Evolutionary conservation across 1,140 invertebrate species (phyloP).

Genomic region (Drosophila micromelanica): DNA sequence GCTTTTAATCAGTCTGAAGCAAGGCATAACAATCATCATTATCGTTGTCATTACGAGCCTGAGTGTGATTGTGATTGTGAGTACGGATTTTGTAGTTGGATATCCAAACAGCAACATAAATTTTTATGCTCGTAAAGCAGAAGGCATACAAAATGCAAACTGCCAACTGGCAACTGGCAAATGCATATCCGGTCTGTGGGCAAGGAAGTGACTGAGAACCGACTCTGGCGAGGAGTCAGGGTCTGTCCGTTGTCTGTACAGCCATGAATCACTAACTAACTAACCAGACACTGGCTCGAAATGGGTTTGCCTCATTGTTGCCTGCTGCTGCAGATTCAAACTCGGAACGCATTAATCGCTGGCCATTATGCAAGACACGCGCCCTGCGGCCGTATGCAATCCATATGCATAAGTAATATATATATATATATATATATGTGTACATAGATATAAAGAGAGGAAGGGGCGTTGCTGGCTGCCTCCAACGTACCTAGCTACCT

Average conservation of each 20-base stretch:
- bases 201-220: slow-evolving; percentile 39
- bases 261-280: slow-evolving; percentile 52
- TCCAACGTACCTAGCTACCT: background rate
- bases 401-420: slow-evolving; percentile 41
- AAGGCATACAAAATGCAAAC: slow-evolving; percentile 29
- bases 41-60: slow-evolving; percentile 29
- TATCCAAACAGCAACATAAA: slow-evolving; percentile 63
- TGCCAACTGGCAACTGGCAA: slow-evolving; percentile 51
- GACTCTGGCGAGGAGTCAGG: slow-evolving; percentile 14
- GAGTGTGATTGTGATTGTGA: slow-evolving; percentile 1
- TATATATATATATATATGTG: background rate
- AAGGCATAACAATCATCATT: slow-evolving; percentile 60
- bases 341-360: slow-evolving; percentile 61
- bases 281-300: slow-evolving; percentile 26
- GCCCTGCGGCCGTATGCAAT: slow-evolving; percentile 68
- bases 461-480: background rate
- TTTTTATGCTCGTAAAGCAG: slow-evolving; percentile 62
- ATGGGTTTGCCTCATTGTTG: slow-evolving; percentile 39
- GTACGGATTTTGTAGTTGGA: background rate
- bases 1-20: slow-evolving; percentile 73
- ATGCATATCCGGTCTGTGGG: slow-evolving; percentile 70
- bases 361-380: slow-evolving; percentile 79
- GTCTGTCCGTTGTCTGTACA: slow-evolving; percentile 40
- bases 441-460: background rate
- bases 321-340: slow-evolving; percentile 11